These are phyloP conservation scores for Phylloscopus whistleri DNA, from an alignment of 2,113 vertebrate genomes.

Conservation along the genomic window DNA sequence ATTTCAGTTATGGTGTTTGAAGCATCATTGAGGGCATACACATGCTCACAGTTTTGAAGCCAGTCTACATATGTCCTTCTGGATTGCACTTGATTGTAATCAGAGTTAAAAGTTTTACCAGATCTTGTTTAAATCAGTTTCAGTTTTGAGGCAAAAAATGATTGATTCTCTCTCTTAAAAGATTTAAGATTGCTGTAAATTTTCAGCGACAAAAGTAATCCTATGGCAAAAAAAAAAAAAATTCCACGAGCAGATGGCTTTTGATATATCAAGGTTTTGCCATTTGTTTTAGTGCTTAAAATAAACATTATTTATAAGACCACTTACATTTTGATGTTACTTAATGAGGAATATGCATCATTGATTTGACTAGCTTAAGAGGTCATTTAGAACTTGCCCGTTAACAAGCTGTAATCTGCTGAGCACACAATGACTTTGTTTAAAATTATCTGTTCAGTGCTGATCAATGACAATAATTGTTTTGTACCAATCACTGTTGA, in stretches of 20 bases:
- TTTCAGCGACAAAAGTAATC: conserved; percentile 53
- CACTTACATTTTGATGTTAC: conserved; percentile 91
- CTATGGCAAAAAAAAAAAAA: conserved; percentile 21
- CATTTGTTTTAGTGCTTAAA: conserved; percentile 89
- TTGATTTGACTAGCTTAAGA: conserved; percentile 98
- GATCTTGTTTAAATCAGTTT: conserved; percentile 9
- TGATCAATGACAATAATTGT: conserved; percentile 99
- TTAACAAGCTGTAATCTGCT: conserved; percentile 88
- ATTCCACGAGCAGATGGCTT: conserved; percentile 73
- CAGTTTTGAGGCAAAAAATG: neutral
- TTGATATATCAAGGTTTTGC: conserved; percentile 78
- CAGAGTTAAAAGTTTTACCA: neutral
- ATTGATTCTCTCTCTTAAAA: conserved; percentile 8
- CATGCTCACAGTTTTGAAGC: neutral
- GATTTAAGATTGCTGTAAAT: conserved; percentile 46
- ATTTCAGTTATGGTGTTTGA: neutral
- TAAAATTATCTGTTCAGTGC: conserved; percentile 95
- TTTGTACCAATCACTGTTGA: conserved; percentile 91
- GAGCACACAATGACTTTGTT: conserved; percentile 96
- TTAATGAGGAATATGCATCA: conserved; percentile 95
- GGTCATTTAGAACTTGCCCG: conserved; percentile 92
- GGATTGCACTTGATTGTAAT: neutral
- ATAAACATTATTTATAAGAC: conserved; percentile 97
- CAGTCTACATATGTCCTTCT: neutral
- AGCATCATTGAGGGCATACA: neutral